These are phyloP conservation scores for Phylloscopus trochilus DNA, from an alignment of 2,113 vertebrate species.

Conservation along the genomic window DNA sequence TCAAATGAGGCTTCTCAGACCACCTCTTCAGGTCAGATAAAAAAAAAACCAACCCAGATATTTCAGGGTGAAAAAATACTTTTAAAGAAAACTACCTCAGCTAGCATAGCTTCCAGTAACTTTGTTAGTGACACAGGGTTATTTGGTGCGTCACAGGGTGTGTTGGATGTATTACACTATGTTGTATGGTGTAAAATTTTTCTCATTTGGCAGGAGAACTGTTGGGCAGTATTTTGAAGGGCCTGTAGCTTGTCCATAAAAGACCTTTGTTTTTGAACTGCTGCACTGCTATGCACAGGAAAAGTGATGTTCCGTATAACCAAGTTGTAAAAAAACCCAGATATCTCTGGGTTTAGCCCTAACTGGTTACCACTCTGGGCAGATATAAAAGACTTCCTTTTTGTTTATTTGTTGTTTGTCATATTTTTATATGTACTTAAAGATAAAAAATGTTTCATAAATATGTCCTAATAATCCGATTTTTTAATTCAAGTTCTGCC, in stretches of 20 bases:
- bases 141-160: conserved; percentile 19
- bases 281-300: background rate
- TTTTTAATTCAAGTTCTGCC: background rate
- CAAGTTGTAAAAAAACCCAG: background rate
- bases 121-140: background rate
- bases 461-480: background rate
- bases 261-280: background rate
- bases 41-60: background rate
- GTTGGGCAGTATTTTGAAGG: background rate
- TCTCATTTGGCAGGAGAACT: background rate
- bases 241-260: background rate
- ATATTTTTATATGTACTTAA: background rate
- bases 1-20: background rate
- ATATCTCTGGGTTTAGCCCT: background rate
- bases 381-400: background rate
- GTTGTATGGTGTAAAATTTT: background rate
- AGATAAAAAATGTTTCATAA: background rate
- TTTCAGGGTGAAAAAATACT: background rate
- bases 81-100: background rate
- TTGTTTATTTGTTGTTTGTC: background rate
- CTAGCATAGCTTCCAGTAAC: background rate
- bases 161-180: background rate
- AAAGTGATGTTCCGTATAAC: background rate
- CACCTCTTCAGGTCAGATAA: background rate
- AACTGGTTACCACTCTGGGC: background rate